These are phyloP conservation scores for Illadopsis cleaveri DNA, from an alignment of 2,113 vertebrate genomes.

Conservation along the genomic window DNA sequence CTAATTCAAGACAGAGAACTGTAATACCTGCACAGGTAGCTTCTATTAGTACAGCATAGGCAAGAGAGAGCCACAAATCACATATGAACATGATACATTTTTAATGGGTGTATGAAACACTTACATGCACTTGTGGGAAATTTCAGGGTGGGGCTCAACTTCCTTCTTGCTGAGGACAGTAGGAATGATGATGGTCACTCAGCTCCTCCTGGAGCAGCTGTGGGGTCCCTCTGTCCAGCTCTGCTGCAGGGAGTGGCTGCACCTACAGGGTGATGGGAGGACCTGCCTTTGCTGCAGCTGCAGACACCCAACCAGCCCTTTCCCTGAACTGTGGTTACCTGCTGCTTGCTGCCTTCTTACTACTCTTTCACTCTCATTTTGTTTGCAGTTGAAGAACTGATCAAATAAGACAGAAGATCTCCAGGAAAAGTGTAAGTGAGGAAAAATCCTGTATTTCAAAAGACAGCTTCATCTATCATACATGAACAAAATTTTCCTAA, in stretches of 20 bases:
- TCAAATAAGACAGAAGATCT: neutral
- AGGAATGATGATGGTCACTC: neutral
- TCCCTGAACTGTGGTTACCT: neutral
- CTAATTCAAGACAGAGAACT: neutral
- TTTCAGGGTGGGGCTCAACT: neutral
- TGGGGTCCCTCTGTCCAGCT: neutral
- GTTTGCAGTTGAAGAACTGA: conserved; percentile 27
- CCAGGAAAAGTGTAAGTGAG: neutral
- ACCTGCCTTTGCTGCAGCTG: neutral
- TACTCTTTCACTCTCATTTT: neutral
- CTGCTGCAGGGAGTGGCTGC: neutral
- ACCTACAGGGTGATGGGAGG: neutral
- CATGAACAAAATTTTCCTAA: neutral
- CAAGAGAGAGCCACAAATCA: neutral
- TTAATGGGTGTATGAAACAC: neutral
- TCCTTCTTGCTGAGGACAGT: neutral
- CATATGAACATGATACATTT: accelerated
- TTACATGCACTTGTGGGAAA: accelerated
- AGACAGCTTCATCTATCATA: neutral
- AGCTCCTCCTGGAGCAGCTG: neutral
- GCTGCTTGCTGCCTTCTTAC: neutral
- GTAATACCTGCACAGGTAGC: neutral
- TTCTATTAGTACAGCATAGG: neutral
- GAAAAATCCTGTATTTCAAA: neutral
- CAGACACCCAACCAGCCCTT: neutral